A percentile compares a stretch with the other conserved stretches of the same genome.
Evolutionary conservation across 2,113 vertebrate species (phyloP).

Genomic region (Labeo catla): DNA sequence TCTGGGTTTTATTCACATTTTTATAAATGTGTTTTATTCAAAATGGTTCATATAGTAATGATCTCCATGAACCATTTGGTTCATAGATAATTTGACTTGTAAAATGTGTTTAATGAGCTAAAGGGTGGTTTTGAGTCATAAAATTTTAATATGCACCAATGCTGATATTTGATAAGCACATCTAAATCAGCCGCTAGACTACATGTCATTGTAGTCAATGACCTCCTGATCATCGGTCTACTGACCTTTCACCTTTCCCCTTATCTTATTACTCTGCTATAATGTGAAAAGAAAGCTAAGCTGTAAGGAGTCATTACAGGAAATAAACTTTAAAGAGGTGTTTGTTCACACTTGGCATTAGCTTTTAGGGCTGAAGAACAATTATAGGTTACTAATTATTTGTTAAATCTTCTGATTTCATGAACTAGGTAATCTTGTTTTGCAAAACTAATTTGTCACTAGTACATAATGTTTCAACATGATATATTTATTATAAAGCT

Average conservation of each 20-base stretch:
- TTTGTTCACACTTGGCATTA: background rate
- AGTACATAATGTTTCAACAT: background rate
- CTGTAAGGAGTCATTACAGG: background rate
- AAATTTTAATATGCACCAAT: background rate
- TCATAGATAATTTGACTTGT: background rate
- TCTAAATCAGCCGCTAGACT: background rate
- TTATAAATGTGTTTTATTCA: background rate
- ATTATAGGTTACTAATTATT: background rate
- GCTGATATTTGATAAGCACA: background rate
- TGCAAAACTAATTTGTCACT: background rate
- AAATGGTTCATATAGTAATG: background rate
- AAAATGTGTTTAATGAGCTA: background rate
- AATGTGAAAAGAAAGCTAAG: background rate
- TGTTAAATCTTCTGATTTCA: background rate
- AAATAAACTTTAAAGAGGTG: background rate
- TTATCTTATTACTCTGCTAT: background rate
- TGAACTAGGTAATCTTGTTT: background rate
- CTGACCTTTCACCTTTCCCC: conserved; percentile 18
- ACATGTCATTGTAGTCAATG: background rate
- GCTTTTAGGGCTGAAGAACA: background rate
- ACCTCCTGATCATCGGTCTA: background rate
- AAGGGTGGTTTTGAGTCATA: background rate
- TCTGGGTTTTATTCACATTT: background rate
- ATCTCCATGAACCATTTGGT: background rate
- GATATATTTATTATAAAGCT: conserved; percentile 42